Base-by-base conservation (phyloP, 2,113 vertebrate genomes). In the Phaethon lepturus region DNA sequence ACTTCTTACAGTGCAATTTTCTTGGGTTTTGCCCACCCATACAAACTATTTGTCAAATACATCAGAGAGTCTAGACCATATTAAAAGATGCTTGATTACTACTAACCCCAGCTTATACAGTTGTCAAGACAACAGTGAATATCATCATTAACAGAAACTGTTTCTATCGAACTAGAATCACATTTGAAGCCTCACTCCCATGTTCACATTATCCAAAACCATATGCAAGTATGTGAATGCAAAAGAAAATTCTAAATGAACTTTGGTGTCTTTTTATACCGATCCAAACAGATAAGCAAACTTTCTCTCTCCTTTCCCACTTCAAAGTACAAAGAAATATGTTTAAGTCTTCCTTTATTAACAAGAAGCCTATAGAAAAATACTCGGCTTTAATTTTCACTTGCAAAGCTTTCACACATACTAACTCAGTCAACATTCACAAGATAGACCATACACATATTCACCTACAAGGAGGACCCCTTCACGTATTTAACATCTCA, bases 71-170 rank as follows among this genome's bases (percentile, higher is more conserved):
- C 95, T 97, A 95, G 86, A 97, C 84, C 17, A 62, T 64, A 88
- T 66, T 93, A 93, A 93, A 92, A 91, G 88, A 77, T 91, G 76
- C 33, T 50, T 97, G 89, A 97, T 95, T 95, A 92, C 94, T 95
- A 89, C 80, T 89, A 97, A 92, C 53, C 74, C 62, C 84, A 87
- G 69, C 58, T 92, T 94, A 92, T 56, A 90, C 68, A 73, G 93
- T 89, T 95, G 93, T 94, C 94, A 95, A 96, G 94, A 95, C 93
- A 97, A 96, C 91, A 89, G 73, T 93, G 93, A 97, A 85, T 87
- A 89, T 72, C 72, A 88, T 88, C 64, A 95, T 93, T 89, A 95
- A 93, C 80, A 85, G 76, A 72, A 93, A 78, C 60, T 53, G 69
- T 56, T 88, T 88, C 79, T 67, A 53, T 87, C 45, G 85, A 55